Evolutionary conservation across 2,113 vertebrate species (phyloP).

Genomic region (Brachirus orientalis): DNA sequence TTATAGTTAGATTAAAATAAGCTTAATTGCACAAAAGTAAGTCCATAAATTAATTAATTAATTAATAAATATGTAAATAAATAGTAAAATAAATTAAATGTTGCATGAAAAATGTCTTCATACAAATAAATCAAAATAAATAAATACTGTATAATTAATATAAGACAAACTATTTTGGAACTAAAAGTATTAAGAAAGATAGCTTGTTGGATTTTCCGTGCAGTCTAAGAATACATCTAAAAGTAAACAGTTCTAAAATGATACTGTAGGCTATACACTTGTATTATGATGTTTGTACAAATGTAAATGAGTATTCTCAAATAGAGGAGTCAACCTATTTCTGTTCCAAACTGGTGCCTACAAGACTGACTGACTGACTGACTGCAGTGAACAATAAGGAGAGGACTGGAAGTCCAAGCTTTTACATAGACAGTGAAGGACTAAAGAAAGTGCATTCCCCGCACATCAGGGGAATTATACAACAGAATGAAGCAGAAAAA

Average conservation of each 20-base stretch:
- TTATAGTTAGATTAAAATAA: slow-evolving; percentile 50
- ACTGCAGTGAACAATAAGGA: slow-evolving; percentile 73
- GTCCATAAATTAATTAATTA: slow-evolving; percentile 56
- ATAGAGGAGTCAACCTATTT: slow-evolving; percentile 62
- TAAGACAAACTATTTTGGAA: slow-evolving; percentile 39
- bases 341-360: slow-evolving; percentile 70
- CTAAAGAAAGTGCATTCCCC: slow-evolving; percentile 75
- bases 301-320: slow-evolving; percentile 76
- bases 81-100: slow-evolving; percentile 54
- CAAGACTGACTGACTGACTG: slow-evolving; percentile 69
- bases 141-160: slow-evolving; percentile 37
- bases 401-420: slow-evolving; percentile 52
- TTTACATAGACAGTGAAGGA: slow-evolving; percentile 70
- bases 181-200: slow-evolving; percentile 58
- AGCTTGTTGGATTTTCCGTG: slow-evolving; percentile 73
- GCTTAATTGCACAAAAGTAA: slow-evolving; percentile 55
- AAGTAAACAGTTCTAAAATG: slow-evolving; percentile 81
- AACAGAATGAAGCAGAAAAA: slow-evolving; percentile 78
- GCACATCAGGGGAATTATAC: slow-evolving; percentile 66
- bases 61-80: slow-evolving; percentile 62
- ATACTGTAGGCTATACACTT: slow-evolving; percentile 77
- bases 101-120: slow-evolving; percentile 48
- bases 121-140: slow-evolving; percentile 64
- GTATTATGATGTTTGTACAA: slow-evolving; percentile 81
- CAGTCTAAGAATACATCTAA: slow-evolving; percentile 82